These are phyloP conservation scores for Ischnus inquisitorius DNA, from an alignment of 2,888 invertebrate genomes.

Conservation along the genomic window DNA sequence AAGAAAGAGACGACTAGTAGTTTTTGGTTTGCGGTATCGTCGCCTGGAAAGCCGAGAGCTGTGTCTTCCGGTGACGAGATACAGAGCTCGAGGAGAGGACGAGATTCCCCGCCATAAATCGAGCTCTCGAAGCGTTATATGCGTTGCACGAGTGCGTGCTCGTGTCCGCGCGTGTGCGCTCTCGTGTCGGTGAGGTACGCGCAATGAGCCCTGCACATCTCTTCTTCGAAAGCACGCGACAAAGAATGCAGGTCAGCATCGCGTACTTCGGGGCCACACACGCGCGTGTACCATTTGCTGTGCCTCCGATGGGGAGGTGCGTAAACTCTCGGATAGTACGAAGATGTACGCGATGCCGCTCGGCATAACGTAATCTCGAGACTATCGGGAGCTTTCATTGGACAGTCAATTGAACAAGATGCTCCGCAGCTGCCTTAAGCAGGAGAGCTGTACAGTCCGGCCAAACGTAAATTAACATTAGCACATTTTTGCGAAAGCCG, in stretches of 20 bases:
- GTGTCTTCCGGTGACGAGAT: conserved; percentile 52
- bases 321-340: conserved; percentile 52
- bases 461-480: not conserved
- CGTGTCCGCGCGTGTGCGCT: not conserved
- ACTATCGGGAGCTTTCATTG: conserved; percentile 69
- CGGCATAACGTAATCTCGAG: conserved; percentile 60
- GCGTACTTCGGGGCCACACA: conserved; percentile 16
- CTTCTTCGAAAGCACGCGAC: conserved; percentile 32
- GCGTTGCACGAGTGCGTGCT: not conserved
- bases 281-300: conserved; percentile 6
- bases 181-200: not conserved
- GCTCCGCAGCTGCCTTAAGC: conserved; percentile 61
- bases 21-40: conserved; percentile 44
- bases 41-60: conserved; percentile 10
- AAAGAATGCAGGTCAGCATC: conserved; percentile 57
- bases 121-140: not conserved
- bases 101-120: conserved; percentile 26
- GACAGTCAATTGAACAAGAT: conserved; percentile 76
- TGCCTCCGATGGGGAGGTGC: conserved; percentile 36
- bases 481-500: not conserved
- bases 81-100: not conserved
- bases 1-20: not conserved
- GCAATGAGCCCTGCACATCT: conserved; percentile 12
- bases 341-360: conserved; percentile 35
- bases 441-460: conserved; percentile 50